Percentiles rank a stretch among this genome's conserved stretches.
Evolutionary conservation across 2,888 invertebrate genomes (phyloP).

Genomic region (Platypus cylindrus): DNA sequence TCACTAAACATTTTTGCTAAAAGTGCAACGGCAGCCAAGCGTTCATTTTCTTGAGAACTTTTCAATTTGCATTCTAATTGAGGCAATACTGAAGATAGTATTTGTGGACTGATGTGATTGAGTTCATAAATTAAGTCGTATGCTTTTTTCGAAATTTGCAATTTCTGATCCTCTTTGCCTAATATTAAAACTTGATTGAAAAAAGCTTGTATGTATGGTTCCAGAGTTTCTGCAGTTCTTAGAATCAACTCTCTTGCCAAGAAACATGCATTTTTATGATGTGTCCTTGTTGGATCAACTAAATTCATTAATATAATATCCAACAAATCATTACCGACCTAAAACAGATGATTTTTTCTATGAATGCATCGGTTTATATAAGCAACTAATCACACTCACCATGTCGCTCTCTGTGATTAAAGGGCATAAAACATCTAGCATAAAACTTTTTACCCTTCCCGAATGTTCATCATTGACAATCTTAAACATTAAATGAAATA

Average conservation of each 20-base stretch:
- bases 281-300: constrained; percentile 85
- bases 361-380: no score
- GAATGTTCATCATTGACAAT: constrained; percentile 96
- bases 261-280: constrained; percentile 77
- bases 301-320: constrained; percentile 90
- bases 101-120: constrained; percentile 81
- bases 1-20: constrained; percentile 96
- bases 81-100: constrained; percentile 78
- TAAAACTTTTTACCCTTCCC: constrained; percentile 89
- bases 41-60: constrained; percentile 78
- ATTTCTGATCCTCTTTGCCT: constrained; percentile 76
- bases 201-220: constrained; percentile 94
- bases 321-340: constrained; percentile 76
- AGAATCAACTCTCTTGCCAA: constrained; percentile 85
- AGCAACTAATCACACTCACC: no score
- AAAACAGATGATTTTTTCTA: no score
- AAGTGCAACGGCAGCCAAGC: constrained; percentile 77
- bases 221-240: constrained; percentile 84
- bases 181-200: constrained; percentile 91
- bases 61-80: constrained; percentile 92
- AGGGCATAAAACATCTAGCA: constrained; percentile 90
- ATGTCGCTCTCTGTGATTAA: constrained; percentile 91
- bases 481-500: constrained; percentile 89
- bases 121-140: constrained; percentile 95
- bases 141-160: constrained; percentile 70